These are phyloP conservation scores for Blennius ocellaris DNA, from an alignment of 2,113 vertebrate species.

Conservation along the genomic window DNA sequence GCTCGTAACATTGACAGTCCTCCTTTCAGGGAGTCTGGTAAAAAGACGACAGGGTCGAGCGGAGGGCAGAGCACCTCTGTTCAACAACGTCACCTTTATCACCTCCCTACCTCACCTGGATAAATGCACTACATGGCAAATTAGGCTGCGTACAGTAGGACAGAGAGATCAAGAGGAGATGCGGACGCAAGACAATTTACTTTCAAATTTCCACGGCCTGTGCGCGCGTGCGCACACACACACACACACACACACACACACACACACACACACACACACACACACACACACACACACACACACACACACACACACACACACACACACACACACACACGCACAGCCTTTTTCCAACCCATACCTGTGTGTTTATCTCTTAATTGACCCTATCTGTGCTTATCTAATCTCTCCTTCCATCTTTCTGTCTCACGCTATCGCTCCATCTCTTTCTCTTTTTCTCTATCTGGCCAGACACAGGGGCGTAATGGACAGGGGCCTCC, in stretches of 20 bases:
- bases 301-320: conserved; percentile 35
- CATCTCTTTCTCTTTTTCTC: conserved; percentile 70
- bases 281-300: conserved; percentile 31
- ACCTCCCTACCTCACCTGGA: conserved; percentile 68
- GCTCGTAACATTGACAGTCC: conserved; percentile 37
- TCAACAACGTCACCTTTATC: conserved; percentile 78
- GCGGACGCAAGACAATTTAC: conserved; percentile 47
- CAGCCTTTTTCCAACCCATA: conserved; percentile 44
- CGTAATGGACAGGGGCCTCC: conserved; percentile 82
- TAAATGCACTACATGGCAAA: conserved; percentile 69
- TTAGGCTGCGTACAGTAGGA: conserved; percentile 54
- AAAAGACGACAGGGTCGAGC: conserved; percentile 61
- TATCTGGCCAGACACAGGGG: conserved; percentile 71
- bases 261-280: not conserved
- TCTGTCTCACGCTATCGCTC: conserved; percentile 71
- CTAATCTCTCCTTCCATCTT: conserved; percentile 80
- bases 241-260: conserved; percentile 17
- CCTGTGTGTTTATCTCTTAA: conserved; percentile 80
- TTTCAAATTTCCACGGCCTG: conserved; percentile 42
- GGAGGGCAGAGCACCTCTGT: conserved; percentile 70
- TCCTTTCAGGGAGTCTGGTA: conserved; percentile 30
- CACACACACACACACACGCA: conserved; percentile 39
- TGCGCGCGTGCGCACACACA: too few relatives aligned
- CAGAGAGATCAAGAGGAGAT: conserved; percentile 46
- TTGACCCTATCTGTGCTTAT: conserved; percentile 83